These are phyloP conservation scores for Oryzias dopingdopingensis DNA, from an alignment of 2,797 vertebrate species.

Conservation along the genomic window DNA sequence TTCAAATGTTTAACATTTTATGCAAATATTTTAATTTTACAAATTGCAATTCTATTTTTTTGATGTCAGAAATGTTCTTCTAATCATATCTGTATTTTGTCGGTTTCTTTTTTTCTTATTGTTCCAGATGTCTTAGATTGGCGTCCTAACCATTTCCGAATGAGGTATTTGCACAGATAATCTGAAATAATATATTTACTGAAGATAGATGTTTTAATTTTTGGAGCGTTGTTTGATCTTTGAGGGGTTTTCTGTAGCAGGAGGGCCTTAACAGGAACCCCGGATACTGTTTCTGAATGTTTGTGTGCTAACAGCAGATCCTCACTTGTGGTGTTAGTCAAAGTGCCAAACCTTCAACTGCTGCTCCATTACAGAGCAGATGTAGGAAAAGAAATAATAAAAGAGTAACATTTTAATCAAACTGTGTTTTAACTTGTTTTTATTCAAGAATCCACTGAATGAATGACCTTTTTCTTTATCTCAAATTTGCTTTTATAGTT, in stretches of 20 bases:
- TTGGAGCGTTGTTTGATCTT: conserved; percentile 45
- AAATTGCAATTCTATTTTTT: background rate
- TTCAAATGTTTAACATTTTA: conserved; percentile 15
- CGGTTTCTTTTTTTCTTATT: conserved; percentile 34
- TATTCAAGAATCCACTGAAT: background rate
- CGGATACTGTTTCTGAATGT: conserved; percentile 44
- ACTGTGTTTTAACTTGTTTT: conserved; percentile 8
- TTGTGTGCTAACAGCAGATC: conserved; percentile 41
- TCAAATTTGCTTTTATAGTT: background rate
- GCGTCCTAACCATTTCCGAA: conserved; percentile 65
- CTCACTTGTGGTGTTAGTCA: conserved; percentile 33
- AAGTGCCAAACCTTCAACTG: conserved; percentile 64
- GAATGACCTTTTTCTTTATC: too few species aligned
- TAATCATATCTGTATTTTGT: conserved; percentile 28
- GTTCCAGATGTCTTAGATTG: conserved; percentile 49
- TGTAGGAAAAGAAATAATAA: conserved; percentile 49
- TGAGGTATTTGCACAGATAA: conserved; percentile 74
- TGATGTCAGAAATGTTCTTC: conserved; percentile 28
- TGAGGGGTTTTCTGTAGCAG: conserved; percentile 26
- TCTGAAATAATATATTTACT: conserved; percentile 47
- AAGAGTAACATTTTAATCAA: conserved; percentile 61
- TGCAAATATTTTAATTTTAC: conserved; percentile 15
- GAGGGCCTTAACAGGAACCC: conserved; percentile 56
- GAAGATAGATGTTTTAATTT: conserved; percentile 41
- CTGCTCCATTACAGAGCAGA: conserved; percentile 42